Percentiles rank a stretch among this genome's conserved stretches.
Conservation (phyloP, 2,797 vertebrate species). For the Manis javanica region DNA sequence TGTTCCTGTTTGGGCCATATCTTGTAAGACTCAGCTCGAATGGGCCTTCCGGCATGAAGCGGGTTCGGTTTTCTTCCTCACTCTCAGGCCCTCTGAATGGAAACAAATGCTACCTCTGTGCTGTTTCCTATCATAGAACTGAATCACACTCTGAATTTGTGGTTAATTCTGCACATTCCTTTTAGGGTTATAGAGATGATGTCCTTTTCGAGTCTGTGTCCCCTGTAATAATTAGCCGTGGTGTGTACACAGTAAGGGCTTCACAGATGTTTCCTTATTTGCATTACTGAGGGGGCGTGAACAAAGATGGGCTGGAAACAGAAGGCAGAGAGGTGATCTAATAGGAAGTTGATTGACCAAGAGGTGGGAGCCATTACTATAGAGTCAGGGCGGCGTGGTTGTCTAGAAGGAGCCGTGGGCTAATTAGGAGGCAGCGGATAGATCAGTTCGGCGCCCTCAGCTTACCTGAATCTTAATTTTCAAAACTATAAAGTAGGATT, state of each 20-base stretch:
- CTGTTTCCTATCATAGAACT: background rate
- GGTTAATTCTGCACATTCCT: background rate
- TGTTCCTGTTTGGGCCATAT: constrained; percentile 2
- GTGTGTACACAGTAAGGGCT: background rate
- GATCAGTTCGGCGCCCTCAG: background rate
- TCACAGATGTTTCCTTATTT: constrained; percentile 33
- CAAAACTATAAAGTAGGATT: background rate
- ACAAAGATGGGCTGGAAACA: background rate
- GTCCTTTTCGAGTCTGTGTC: background rate
- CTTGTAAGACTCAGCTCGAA: constrained; percentile 49
- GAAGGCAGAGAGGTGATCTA: background rate
- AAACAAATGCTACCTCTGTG: background rate
- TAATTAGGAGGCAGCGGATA: background rate
- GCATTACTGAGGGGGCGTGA: background rate
- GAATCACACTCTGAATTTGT: constrained; percentile 24
- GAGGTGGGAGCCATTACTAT: background rate
- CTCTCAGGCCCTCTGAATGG: background rate
- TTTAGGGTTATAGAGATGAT: background rate
- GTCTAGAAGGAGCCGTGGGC: background rate
- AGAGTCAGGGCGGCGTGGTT: background rate
- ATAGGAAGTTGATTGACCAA: background rate
- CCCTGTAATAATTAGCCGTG: constrained; percentile 1
- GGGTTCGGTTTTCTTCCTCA: constrained; percentile 38
- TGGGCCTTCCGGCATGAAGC: background rate
- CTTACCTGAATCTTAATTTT: constrained; percentile 43